phyloP scores from a whole-genome alignment of 1,140 invertebrate species.

The Apis dorsata region DNA sequence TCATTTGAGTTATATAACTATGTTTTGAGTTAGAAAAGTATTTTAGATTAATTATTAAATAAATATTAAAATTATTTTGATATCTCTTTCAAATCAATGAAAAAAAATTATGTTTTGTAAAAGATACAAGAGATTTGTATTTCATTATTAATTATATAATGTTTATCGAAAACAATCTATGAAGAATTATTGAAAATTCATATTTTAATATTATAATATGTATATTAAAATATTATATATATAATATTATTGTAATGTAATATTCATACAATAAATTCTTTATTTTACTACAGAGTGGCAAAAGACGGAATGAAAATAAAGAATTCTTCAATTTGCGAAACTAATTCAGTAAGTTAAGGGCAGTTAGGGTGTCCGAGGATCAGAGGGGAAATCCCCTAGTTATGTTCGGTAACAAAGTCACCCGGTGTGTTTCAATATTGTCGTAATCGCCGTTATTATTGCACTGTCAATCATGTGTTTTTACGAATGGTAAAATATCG shows the following conservation, averaged over 20 bases:
- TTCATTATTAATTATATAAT: background rate
- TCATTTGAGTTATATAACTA: background rate
- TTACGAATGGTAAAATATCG: background rate
- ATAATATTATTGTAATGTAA: background rate
- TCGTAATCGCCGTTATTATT: conserved; percentile 53
- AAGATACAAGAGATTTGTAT: background rate
- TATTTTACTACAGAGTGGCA: background rate
- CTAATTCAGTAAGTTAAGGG: conserved; percentile 47
- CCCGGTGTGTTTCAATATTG: conserved; percentile 47
- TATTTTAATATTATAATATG: background rate
- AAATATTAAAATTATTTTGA: too few relatives aligned
- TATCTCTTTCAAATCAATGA: too few relatives aligned
- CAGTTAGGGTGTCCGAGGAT: conserved; percentile 38
- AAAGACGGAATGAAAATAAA: conserved; percentile 10
- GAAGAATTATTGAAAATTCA: background rate
- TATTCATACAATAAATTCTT: background rate
- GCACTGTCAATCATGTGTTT: conserved; percentile 39
- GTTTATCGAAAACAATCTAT: background rate
- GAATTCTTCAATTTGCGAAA: conserved; percentile 48
- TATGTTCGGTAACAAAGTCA: conserved; percentile 43
- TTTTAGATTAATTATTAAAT: too few relatives aligned
- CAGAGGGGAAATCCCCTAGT: conserved; percentile 43
- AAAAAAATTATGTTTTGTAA: too few relatives aligned
- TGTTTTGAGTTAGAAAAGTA: too few relatives aligned
- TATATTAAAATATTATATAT: too few relatives aligned